Conservation (phyloP, 2,888 invertebrate species). For the Drosophila ustulata region DNA sequence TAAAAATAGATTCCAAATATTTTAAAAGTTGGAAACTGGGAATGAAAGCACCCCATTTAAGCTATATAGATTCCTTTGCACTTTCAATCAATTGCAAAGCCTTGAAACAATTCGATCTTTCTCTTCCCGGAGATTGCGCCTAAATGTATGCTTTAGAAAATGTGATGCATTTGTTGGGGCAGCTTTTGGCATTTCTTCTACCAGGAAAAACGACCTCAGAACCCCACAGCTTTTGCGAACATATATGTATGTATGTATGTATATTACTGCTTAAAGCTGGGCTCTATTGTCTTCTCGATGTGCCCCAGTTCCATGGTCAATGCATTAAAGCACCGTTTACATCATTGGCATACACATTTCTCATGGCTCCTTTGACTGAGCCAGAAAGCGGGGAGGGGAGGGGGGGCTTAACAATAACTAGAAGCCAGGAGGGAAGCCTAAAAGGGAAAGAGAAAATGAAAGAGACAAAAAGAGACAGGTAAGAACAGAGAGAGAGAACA, state of each 20-base stretch:
- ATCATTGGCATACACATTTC: conserved; percentile 48
- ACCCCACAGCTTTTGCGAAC: no score
- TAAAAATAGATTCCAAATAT: no score
- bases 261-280: conserved; percentile 37
- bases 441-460: conserved; percentile 23
- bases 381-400: conserved; percentile 10
- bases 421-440: conserved; percentile 4
- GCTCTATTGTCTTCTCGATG: conserved; percentile 28
- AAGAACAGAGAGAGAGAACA: conserved; percentile 18
- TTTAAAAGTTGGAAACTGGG: neutral
- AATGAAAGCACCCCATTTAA: neutral
- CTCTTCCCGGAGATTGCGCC: neutral
- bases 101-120: neutral
- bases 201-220: neutral
- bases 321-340: conserved; percentile 52
- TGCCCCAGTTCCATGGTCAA: conserved; percentile 63
- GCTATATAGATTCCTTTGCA: neutral
- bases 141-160: neutral
- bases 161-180: neutral
- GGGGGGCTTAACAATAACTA: conserved; percentile 50
- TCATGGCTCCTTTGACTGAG: conserved; percentile 51
- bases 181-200: neutral
- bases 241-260: neutral
- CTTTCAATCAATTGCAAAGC: neutral
- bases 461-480: conserved; percentile 16